These are phyloP conservation scores for Nyctibius bracteatus DNA, from an alignment of 2,113 vertebrate species.

Conservation along the genomic window DNA sequence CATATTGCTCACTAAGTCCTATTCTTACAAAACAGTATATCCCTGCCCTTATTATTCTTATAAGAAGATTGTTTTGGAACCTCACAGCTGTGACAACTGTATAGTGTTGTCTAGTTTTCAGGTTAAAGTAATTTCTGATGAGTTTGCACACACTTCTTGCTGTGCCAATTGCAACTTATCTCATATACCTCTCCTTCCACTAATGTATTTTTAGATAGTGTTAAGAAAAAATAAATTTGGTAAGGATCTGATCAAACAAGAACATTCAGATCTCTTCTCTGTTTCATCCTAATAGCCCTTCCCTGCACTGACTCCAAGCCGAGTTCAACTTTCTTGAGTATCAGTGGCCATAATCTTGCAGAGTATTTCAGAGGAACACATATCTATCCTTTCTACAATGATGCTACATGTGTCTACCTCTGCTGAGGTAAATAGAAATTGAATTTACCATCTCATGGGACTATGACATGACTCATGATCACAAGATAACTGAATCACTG, in stretches of 20 bases:
- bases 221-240: background rate
- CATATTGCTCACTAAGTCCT: background rate
- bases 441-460: background rate
- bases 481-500: conserved; percentile 44
- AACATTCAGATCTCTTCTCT: background rate
- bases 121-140: background rate
- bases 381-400: background rate
- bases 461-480: conserved; percentile 4
- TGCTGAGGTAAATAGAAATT: background rate
- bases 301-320: background rate
- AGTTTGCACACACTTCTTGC: background rate
- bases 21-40: background rate
- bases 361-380: background rate
- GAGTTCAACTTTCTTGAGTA: background rate
- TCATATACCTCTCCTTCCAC: background rate
- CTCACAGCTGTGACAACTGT: background rate
- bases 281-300: background rate
- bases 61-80: background rate
- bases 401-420: background rate
- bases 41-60: background rate
- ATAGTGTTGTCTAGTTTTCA: background rate
- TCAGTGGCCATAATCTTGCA: background rate
- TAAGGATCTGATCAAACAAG: background rate
- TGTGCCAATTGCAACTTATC: background rate
- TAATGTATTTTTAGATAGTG: background rate